Percentiles rank a stretch among this genome's conserved stretches.
These are phyloP conservation scores for Theropithecus gelada DNA, from an alignment of 2,113 vertebrate genomes.

Conservation along the genomic window DNA sequence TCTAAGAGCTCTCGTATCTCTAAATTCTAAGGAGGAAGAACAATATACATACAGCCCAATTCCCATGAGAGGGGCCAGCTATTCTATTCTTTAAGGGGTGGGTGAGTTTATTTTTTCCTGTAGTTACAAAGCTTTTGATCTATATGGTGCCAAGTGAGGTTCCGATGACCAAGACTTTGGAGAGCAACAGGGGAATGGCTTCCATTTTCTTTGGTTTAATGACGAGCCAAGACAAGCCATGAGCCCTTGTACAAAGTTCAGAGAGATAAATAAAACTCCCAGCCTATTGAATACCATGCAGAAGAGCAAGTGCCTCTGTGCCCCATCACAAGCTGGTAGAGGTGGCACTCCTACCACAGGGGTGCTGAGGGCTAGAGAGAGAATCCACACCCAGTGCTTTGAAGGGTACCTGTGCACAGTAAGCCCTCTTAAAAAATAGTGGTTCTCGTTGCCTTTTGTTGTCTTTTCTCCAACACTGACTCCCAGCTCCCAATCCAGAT, in stretches of 20 bases:
- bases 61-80: not conserved
- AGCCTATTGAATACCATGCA: not conserved
- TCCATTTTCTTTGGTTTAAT: not conserved
- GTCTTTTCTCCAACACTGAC: not conserved
- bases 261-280: not conserved
- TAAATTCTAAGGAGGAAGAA: not conserved
- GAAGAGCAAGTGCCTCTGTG: not conserved
- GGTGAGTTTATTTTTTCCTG: not conserved
- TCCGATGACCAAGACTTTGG: not conserved
- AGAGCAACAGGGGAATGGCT: not conserved
- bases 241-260: not conserved
- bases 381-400: not conserved
- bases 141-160: not conserved
- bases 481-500: not conserved
- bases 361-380: not conserved
- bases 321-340: rapidly evolving
- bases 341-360: rapidly evolving
- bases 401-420: not conserved
- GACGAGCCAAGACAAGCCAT: not conserved
- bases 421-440: not conserved
- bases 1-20: not conserved
- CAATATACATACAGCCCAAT: not conserved
- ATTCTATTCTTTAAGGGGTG: not conserved
- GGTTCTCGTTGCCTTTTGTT: not conserved
- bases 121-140: not conserved